Conservation (phyloP, 2,888 invertebrate species). For the Agriopis leucophaearia region DNA sequence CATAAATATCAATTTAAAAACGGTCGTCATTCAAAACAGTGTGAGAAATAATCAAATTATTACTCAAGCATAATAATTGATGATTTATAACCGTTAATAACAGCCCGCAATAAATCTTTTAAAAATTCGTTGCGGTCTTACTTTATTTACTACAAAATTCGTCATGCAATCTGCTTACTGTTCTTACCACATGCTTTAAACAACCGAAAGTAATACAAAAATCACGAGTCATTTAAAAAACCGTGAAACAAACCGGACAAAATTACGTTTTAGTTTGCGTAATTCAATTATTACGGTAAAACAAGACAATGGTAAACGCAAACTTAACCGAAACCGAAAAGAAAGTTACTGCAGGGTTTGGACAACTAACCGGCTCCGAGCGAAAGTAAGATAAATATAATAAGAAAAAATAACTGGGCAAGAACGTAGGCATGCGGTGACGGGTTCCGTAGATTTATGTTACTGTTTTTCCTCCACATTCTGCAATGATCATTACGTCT, state of each 20-base stretch:
- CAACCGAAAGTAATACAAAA: conserved; percentile 15
- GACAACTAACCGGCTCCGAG: conserved; percentile 20
- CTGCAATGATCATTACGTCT: too few species aligned
- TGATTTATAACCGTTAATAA: conserved; percentile 3
- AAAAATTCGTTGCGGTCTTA: conserved; percentile 1
- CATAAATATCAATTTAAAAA: not conserved
- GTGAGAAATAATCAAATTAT: conserved; percentile 8
- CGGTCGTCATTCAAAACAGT: not conserved
- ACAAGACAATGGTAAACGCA: conserved; percentile 34
- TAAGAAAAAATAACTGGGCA: conserved; percentile 23
- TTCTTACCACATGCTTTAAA: conserved; percentile 10
- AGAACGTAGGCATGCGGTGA: not conserved
- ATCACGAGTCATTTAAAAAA: conserved; percentile 15
- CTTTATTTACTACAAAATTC: conserved; percentile 1
- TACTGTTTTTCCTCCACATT: not conserved
- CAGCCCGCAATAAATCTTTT: conserved; percentile 2
- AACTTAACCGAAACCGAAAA: conserved; percentile 33
- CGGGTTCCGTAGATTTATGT: not conserved
- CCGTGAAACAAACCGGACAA: conserved; percentile 31
- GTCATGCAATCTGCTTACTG: conserved; percentile 9
- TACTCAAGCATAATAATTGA: conserved; percentile 3
- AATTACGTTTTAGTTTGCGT: conserved; percentile 39
- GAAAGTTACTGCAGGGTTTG: conserved; percentile 37
- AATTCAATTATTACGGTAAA: conserved; percentile 38
- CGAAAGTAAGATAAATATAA: conserved; percentile 36